These are phyloP conservation scores for Neoitamus cyanurus DNA, from an alignment of 2,888 invertebrate species.

Conservation along the genomic window DNA sequence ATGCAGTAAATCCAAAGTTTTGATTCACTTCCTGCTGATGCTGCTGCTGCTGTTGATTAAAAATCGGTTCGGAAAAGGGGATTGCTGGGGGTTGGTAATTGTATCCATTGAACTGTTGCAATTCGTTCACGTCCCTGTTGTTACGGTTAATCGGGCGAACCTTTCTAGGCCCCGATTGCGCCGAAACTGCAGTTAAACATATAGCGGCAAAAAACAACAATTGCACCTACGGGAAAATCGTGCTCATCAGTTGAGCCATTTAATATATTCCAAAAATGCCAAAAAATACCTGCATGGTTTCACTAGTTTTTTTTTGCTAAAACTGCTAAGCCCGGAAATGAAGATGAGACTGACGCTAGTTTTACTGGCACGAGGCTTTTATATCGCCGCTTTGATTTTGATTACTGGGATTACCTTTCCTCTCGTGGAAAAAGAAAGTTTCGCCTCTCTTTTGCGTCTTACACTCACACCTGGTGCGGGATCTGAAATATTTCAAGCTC, in stretches of 20 bases:
- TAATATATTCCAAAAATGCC: conserved; percentile 7
- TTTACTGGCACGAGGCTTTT: conserved; percentile 7
- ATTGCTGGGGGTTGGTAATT: not conserved
- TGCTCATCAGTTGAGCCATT: not conserved
- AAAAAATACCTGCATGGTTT: conserved; percentile 24
- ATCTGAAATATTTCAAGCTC: not conserved
- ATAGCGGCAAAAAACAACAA: not conserved
- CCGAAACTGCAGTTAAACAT: not conserved
- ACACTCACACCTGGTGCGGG: not conserved
- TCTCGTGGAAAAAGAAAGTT: conserved; percentile 9
- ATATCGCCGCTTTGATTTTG: conserved; percentile 21
- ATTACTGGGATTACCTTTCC: not conserved
- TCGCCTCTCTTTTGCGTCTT: not conserved
- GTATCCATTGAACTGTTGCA: conserved; percentile 11
- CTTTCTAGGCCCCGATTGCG: not conserved
- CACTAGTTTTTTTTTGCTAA: not conserved
- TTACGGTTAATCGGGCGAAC: not conserved
- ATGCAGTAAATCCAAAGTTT: not conserved
- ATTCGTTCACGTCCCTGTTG: not conserved
- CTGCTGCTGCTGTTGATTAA: not conserved
- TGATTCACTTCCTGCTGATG: not conserved
- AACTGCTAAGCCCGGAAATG: conserved; percentile 12
- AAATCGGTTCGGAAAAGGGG: not conserved
- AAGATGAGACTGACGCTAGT: conserved; percentile 18
- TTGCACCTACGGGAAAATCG: not conserved